Conservation (phyloP, 2,113 vertebrate species). For the Tragulus kanchil region DNA sequence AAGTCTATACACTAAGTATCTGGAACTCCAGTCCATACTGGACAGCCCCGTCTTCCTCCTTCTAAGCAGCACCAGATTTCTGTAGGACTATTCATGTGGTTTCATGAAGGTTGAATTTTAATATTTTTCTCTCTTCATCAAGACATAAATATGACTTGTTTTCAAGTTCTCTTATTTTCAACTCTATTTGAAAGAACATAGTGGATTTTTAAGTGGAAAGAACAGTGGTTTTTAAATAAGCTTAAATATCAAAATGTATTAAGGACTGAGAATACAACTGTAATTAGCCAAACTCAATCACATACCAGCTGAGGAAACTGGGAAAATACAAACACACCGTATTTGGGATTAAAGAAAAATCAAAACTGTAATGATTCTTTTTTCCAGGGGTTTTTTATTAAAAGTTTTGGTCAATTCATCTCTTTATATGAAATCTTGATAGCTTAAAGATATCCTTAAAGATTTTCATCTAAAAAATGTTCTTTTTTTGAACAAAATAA, state of each 20-base stretch:
- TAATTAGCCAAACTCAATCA: neutral
- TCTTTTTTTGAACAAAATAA: too few relatives aligned
- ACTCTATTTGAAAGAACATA: neutral
- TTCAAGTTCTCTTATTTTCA: neutral
- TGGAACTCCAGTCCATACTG: neutral
- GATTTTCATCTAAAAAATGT: neutral
- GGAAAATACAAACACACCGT: neutral
- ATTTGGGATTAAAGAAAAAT: neutral
- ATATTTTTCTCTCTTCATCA: constrained; percentile 2
- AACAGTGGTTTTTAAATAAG: neutral
- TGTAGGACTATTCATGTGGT: neutral
- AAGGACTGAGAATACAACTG: neutral
- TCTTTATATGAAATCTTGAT: neutral
- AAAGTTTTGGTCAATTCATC: neutral
- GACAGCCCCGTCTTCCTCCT: neutral
- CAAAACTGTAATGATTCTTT: neutral
- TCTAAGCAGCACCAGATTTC: neutral
- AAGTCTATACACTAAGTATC: neutral
- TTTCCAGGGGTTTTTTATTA: neutral
- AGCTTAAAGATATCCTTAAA: neutral
- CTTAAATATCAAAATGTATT: neutral
- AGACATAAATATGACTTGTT: neutral
- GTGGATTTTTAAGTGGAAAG: neutral
- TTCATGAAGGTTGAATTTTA: neutral
- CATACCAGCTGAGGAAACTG: neutral